A percentile compares a stretch with the other conserved stretches of the same genome.
phyloP scores from a whole-genome alignment of 2,888 invertebrate species.

The Cryptocheilus praepositus region DNA sequence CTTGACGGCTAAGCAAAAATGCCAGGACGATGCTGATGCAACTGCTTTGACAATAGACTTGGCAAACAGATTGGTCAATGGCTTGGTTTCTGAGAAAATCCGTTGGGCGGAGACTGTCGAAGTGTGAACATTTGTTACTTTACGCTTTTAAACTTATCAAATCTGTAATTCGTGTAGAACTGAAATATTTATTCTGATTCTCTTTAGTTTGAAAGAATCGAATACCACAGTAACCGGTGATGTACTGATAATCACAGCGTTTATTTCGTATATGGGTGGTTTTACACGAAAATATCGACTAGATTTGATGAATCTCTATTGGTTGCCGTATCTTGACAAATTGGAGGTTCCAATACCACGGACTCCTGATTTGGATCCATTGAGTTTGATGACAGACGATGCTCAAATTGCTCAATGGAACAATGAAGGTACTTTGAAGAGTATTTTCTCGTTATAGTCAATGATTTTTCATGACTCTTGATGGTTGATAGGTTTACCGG shows the following conservation, averaged over 20 bases:
- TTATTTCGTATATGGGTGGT: slow-evolving; percentile 96
- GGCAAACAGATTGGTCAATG: slow-evolving; percentile 93
- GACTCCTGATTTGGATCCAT: slow-evolving; percentile 86
- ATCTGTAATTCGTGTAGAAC: no score
- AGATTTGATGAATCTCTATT: slow-evolving; percentile 86
- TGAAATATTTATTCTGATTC: neutral
- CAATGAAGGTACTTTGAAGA: slow-evolving; percentile 81
- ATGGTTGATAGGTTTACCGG: slow-evolving; percentile 81
- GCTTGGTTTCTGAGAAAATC: slow-evolving; percentile 93
- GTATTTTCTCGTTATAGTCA: neutral
- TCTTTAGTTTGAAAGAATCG: slow-evolving; percentile 80
- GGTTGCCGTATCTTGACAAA: slow-evolving; percentile 87
- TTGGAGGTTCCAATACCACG: slow-evolving; percentile 86
- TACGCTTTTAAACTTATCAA: no score
- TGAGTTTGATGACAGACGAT: slow-evolving; percentile 92
- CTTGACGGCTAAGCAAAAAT: slow-evolving; percentile 89
- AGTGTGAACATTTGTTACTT: no score
- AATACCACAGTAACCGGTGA: slow-evolving; percentile 91
- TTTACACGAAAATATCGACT: slow-evolving; percentile 90
- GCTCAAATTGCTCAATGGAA: slow-evolving; percentile 96
- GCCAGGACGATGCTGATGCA: slow-evolving; percentile 94
- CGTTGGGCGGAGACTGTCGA: slow-evolving; percentile 85
- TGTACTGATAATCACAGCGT: slow-evolving; percentile 90
- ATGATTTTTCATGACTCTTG: neutral
- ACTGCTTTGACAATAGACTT: slow-evolving; percentile 92